These are phyloP conservation scores for Pseudococcus viburni DNA, from an alignment of 2,888 invertebrate genomes.

Conservation along the genomic window DNA sequence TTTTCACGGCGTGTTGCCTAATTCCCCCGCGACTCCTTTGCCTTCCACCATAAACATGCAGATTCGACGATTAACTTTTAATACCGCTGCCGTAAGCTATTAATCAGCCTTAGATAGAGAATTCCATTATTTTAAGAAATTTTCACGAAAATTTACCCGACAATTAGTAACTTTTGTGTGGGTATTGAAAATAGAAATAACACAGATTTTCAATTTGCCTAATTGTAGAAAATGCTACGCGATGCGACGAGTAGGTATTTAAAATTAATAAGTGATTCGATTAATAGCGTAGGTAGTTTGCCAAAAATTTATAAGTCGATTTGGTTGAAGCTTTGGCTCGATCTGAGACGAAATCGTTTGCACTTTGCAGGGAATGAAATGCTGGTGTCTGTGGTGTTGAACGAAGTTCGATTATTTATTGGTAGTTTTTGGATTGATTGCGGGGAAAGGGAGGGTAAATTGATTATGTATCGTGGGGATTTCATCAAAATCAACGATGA, in stretches of 20 bases:
- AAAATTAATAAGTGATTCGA: background rate
- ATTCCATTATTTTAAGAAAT: conserved; percentile 28
- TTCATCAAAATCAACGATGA: too few species aligned
- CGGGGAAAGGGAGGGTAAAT: too few species aligned
- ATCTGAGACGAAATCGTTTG: too few species aligned
- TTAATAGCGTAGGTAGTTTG: background rate
- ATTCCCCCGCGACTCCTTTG: background rate
- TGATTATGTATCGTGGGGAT: too few species aligned
- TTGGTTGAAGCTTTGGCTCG: too few species aligned
- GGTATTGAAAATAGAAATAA: background rate
- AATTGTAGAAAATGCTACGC: background rate
- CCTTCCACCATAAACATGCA: background rate
- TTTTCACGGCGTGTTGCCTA: background rate
- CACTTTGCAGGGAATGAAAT: too few species aligned
- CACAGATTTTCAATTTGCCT: conserved; percentile 14
- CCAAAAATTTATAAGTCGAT: background rate
- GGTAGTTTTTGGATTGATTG: too few species aligned
- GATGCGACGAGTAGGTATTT: background rate
- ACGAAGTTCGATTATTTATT: too few species aligned
- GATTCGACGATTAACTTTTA: conserved; percentile 26
- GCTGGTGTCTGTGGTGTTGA: too few species aligned
- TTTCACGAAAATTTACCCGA: background rate
- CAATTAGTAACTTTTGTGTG: background rate
- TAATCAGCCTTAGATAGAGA: conserved; percentile 1
- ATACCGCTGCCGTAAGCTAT: background rate